A percentile compares a stretch with the other conserved stretches of the same genome.
Evolutionary conservation across 2,888 invertebrate species (phyloP).

Genomic region (Coelinius sp.): DNA sequence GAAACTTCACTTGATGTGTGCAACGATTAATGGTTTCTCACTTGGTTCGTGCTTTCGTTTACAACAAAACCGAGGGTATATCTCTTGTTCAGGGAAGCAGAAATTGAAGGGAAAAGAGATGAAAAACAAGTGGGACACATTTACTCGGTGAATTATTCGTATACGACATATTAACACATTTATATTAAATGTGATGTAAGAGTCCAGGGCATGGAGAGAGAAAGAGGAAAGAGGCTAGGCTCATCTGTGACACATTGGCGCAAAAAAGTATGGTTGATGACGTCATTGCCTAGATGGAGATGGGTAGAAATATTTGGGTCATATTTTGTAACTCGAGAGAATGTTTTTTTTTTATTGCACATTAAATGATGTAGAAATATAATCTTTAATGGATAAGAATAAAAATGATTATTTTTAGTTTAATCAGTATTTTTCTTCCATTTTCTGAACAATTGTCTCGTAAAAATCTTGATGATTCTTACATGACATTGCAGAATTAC

Average conservation of each 20-base stretch:
- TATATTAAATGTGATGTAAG: background rate
- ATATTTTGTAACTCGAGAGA: background rate
- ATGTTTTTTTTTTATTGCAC: background rate
- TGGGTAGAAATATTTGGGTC: slow-evolving; percentile 9
- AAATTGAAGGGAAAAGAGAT: background rate
- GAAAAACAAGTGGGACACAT: too few relatives aligned
- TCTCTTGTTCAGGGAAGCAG: background rate
- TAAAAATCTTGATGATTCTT: too few relatives aligned
- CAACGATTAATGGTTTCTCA: background rate
- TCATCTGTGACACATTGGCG: slow-evolving; percentile 1
- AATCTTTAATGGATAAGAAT: background rate
- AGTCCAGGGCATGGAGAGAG: background rate
- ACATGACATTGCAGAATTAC: slow-evolving; percentile 10
- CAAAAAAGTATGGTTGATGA: background rate
- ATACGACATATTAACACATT: background rate
- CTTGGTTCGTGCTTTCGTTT: background rate
- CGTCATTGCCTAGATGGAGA: background rate
- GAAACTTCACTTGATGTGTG: background rate
- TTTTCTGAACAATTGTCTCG: too few relatives aligned
- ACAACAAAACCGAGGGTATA: background rate
- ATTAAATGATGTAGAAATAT: background rate
- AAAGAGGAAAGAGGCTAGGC: background rate
- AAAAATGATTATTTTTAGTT: too few relatives aligned
- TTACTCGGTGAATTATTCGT: background rate
- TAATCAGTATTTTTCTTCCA: too few relatives aligned